Evolutionary conservation across 30 jellyfish, hydroid and myxozoan species (phyloP).

Genomic region (Cassiopea xamachana): DNA sequence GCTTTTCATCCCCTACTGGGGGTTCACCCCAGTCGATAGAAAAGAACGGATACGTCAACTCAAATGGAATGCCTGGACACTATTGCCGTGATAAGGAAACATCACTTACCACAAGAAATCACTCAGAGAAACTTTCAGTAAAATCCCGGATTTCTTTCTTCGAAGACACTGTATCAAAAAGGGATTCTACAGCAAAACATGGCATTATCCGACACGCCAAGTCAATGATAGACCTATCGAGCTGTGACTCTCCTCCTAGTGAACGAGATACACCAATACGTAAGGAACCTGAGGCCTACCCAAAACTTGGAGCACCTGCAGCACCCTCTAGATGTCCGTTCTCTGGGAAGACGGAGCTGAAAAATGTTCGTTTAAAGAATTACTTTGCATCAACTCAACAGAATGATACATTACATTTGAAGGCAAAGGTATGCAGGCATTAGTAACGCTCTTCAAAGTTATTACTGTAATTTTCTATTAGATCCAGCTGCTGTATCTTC

Average conservation of each 20-base stretch:
- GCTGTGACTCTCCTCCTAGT: neutral
- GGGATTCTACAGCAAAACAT: neutral
- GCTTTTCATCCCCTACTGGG: too few species aligned
- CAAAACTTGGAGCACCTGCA: neutral
- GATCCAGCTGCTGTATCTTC: too few species aligned
- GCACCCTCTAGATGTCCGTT: constrained; percentile 52
- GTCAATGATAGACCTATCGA: constrained; percentile 6
- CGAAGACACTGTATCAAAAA: constrained; percentile 2
- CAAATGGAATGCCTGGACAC: neutral
- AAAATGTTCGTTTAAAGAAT: constrained; percentile 62
- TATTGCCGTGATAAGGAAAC: constrained; percentile 2
- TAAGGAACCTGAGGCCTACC: neutral
- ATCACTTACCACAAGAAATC: neutral
- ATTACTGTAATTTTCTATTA: too few species aligned
- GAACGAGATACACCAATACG: neutral
- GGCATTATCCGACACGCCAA: neutral
- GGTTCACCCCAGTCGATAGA: too few species aligned
- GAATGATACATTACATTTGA: constrained; percentile 65
- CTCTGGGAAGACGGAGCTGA: constrained; percentile 50
- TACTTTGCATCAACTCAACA: constrained; percentile 73
- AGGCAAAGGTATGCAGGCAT: constrained; percentile 63
- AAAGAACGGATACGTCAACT: too few species aligned
- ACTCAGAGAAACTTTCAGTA: neutral
- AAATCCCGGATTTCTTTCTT: constrained; percentile 10
- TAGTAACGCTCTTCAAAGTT: too few species aligned